A percentile compares a stretch with the other conserved stretches of the same genome.
Conservation (phyloP, 2,888 invertebrate genomes). For the Theretra japonica region DNA sequence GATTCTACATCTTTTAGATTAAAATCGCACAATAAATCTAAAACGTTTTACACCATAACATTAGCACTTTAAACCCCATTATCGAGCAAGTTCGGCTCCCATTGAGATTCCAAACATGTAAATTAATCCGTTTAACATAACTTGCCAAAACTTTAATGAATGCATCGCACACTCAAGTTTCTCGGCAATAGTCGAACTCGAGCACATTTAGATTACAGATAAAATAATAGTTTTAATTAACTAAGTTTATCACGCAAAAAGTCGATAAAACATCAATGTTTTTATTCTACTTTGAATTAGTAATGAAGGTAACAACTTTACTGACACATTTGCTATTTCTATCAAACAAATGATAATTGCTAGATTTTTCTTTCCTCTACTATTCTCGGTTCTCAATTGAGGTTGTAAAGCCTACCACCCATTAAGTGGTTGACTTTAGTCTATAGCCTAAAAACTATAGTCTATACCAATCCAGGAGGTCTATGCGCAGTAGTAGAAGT, state of each 20-base stretch:
- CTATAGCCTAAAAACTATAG: too few relatives aligned
- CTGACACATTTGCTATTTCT: too few relatives aligned
- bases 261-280: constrained; percentile 7
- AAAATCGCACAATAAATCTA: neutral
- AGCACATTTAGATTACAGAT: constrained; percentile 19
- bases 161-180: constrained; percentile 9
- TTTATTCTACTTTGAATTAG: neutral
- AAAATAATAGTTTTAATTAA: constrained; percentile 22
- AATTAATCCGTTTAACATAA: constrained; percentile 26
- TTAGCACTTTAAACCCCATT: neutral
- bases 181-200: constrained; percentile 14
- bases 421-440: too few relatives aligned
- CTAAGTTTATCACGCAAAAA: constrained; percentile 23
- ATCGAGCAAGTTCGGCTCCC: constrained; percentile 10
- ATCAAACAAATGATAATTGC: too few relatives aligned
- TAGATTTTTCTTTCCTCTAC: too few relatives aligned
- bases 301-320: neutral
- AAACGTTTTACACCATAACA: neutral
- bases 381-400: too few relatives aligned
- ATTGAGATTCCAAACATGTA: constrained; percentile 23
- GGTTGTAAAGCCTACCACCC: too few relatives aligned
- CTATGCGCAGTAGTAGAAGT: too few relatives aligned
- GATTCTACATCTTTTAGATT: too few relatives aligned
- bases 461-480: too few relatives aligned
- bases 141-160: constrained; percentile 26